Conservation (phyloP, 2,888 invertebrate genomes). For the Podotricha telesiphe region DNA sequence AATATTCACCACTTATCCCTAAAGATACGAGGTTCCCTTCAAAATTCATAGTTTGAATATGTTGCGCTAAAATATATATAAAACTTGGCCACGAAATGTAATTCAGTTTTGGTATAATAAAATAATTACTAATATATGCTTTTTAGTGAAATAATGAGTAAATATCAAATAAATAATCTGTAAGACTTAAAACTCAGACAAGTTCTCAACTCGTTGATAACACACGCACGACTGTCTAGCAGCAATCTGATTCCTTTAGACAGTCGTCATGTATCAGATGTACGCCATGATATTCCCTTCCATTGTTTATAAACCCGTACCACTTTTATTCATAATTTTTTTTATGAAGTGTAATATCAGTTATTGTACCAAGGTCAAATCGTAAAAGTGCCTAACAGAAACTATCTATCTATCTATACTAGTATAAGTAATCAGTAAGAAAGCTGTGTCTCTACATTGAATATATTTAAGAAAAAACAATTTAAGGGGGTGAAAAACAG, state of each 20-base stretch:
- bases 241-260: conserved; percentile 8
- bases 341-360: neutral
- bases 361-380: neutral
- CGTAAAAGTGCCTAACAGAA: neutral
- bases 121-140: neutral
- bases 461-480: too few relatives aligned
- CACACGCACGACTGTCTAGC: neutral
- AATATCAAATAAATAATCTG: neutral
- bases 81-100: neutral
- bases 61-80: neutral
- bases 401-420: too few relatives aligned
- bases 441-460: too few relatives aligned
- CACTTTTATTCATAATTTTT: conserved; percentile 2
- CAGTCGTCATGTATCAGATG: neutral
- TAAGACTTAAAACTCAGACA: neutral
- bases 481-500: too few relatives aligned
- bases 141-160: neutral
- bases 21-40: conserved; percentile 26
- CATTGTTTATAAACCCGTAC: conserved; percentile 6
- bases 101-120: neutral
- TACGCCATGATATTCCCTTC: neutral
- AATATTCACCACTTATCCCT: conserved; percentile 23
- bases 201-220: neutral
- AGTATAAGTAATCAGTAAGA: too few relatives aligned
- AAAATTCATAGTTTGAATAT: conserved; percentile 14